Percentiles rank a stretch among this genome's conserved stretches.
Evolutionary conservation across 2,888 invertebrate genomes (phyloP).

Genomic region (Thereva unica): DNA sequence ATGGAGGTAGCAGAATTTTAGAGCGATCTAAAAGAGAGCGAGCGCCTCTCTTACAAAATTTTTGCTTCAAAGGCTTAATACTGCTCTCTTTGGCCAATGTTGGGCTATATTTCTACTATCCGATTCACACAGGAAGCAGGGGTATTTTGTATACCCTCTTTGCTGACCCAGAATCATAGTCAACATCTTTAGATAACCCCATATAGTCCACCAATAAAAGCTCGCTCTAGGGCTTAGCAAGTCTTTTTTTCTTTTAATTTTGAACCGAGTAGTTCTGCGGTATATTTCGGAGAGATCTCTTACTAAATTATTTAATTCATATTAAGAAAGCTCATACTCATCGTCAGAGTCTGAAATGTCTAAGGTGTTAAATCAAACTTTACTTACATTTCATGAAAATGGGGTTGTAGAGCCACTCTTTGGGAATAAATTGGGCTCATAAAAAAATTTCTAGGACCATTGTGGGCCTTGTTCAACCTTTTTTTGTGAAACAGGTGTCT

Average conservation of each 20-base stretch:
- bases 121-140: conserved; percentile 5
- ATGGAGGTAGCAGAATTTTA: too few relatives aligned
- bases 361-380: too few relatives aligned
- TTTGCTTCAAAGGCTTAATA: not conserved
- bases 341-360: too few relatives aligned
- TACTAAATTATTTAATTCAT: not conserved
- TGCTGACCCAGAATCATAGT: conserved; percentile 3
- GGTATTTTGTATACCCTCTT: conserved; percentile 5
- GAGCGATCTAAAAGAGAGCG: not conserved
- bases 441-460: too few relatives aligned
- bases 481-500: too few relatives aligned
- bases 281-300: conserved; percentile 1
- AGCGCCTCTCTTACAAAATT: not conserved
- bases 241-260: not conserved
- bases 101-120: conserved; percentile 1
- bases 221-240: not conserved
- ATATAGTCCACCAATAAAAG: conserved; percentile 23
- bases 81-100: conserved; percentile 6
- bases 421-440: too few relatives aligned
- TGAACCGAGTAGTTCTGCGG: conserved; percentile 6
- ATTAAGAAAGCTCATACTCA: not conserved
- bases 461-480: too few relatives aligned
- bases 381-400: too few relatives aligned
- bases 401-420: too few relatives aligned
- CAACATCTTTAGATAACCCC: conserved; percentile 1